A percentile compares a stretch with the other conserved stretches of the same genome.
Conservation (phyloP, 2,113 vertebrate species). For the Alethe diademata region DNA sequence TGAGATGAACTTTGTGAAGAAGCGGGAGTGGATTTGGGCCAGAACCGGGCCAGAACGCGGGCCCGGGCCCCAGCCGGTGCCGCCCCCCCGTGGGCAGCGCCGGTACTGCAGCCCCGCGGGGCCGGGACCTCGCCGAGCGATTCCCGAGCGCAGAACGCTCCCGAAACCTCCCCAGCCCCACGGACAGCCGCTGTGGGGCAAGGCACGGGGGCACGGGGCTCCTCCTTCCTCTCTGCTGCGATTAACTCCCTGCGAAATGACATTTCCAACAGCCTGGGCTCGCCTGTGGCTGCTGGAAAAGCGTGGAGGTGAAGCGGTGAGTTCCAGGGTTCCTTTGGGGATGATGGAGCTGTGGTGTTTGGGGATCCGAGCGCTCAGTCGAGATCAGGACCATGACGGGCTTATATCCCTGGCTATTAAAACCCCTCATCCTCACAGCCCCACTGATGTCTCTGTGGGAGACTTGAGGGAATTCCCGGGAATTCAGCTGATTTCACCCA, state of each 20-base stretch:
- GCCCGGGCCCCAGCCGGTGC: accelerated
- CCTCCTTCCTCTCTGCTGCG: too few species aligned
- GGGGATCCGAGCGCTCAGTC: neutral
- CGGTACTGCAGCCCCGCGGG: neutral
- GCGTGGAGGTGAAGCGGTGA: neutral
- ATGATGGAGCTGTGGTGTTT: neutral
- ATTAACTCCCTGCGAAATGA: too few species aligned
- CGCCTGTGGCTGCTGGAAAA: neutral
- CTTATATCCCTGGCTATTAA: neutral
- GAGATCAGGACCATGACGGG: neutral
- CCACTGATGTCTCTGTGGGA: neutral
- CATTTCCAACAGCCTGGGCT: neutral
- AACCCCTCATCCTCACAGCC: neutral
- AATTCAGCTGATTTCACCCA: neutral
- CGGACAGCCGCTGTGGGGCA: too few species aligned
- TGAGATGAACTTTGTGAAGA: accelerated
- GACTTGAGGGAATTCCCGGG: neutral
- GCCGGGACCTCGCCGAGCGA: too few species aligned
- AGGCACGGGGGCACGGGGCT: too few species aligned
- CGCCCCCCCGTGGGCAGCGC: neutral
- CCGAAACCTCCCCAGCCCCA: neutral
- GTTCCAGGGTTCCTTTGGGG: neutral
- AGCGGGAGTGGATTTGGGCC: accelerated
- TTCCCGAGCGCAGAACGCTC: accelerated
- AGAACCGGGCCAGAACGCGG: accelerated